A percentile compares a stretch with the other conserved stretches of the same genome.
Evolutionary conservation across 2,888 invertebrate genomes (phyloP).

Genomic region (Plagodis pulveraria): DNA sequence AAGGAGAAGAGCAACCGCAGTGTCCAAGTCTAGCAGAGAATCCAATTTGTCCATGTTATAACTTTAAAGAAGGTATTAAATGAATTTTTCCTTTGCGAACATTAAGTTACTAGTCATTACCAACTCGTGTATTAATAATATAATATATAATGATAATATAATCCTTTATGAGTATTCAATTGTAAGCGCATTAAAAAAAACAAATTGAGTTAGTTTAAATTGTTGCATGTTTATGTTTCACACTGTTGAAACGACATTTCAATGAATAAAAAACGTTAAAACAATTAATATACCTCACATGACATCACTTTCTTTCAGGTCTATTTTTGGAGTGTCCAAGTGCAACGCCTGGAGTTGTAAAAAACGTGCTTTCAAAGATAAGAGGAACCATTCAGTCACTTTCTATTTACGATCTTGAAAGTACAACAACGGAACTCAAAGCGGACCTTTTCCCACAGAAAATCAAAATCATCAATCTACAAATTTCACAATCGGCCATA

Average conservation of each 20-base stretch:
- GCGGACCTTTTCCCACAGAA: constrained; percentile 90
- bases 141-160: too few relatives aligned
- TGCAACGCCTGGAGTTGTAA: constrained; percentile 90
- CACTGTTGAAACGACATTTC: too few relatives aligned
- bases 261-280: too few relatives aligned
- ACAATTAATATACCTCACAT: too few relatives aligned
- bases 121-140: too few relatives aligned
- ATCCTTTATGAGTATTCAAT: too few relatives aligned
- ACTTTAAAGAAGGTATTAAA: constrained; percentile 92
- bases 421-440: constrained; percentile 90
- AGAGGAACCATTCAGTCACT: constrained; percentile 91
- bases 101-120: too few relatives aligned
- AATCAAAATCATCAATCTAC: constrained; percentile 89
- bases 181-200: too few relatives aligned
- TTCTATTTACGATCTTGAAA: constrained; percentile 95
- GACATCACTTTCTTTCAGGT: constrained; percentile 74
- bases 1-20: constrained; percentile 83
- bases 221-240: too few relatives aligned
- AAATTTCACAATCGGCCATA: constrained; percentile 90
- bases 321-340: constrained; percentile 95
- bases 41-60: constrained; percentile 95
- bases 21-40: constrained; percentile 91
- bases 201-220: too few relatives aligned
- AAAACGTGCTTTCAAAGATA: constrained; percentile 89
- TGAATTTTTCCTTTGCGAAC: too few relatives aligned